Percentiles rank a stretch among this genome's conserved stretches.
phyloP scores from a whole-genome alignment of 37 sponge, comb jelly and placozoan species.

The Agelas oroides region DNA sequence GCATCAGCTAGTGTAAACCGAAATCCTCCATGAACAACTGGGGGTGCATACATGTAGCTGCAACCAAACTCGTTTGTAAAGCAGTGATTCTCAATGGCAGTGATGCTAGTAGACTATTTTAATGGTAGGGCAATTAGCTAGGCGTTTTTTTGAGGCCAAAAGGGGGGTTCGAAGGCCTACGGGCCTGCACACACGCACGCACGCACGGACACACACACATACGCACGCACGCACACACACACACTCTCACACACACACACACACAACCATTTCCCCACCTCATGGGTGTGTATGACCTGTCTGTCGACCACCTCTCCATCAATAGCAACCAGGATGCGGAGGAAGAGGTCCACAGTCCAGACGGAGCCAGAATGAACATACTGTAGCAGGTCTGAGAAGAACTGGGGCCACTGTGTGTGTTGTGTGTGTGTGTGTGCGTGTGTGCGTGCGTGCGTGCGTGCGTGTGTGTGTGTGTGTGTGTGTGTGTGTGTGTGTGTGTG shows the following conservation, averaged over 20 bases:
- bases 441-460: neutral
- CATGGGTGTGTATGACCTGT: conserved; percentile 66
- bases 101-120: too few species aligned
- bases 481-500: neutral
- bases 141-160: too few species aligned
- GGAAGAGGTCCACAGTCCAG: conserved; percentile 70
- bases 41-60: too few species aligned
- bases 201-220: conserved; percentile 31
- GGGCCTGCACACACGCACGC: conserved; percentile 22
- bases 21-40: too few species aligned
- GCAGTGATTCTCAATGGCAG: too few species aligned
- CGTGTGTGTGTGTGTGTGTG: neutral
- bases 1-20: too few species aligned
- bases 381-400: conserved; percentile 79
- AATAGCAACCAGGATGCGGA: conserved; percentile 81
- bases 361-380: conserved; percentile 24
- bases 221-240: conserved; percentile 26
- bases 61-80: too few species aligned
- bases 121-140: too few species aligned
- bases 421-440: neutral
- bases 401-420: conserved; percentile 72
- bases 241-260: neutral
- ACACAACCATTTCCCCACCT: conserved; percentile 32
- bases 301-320: conserved; percentile 86
- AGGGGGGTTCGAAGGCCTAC: neutral